Percentiles rank a stretch among this genome's conserved stretches.
Conservation (phyloP, 1,140 invertebrate species). For the Apis cerana region DNA sequence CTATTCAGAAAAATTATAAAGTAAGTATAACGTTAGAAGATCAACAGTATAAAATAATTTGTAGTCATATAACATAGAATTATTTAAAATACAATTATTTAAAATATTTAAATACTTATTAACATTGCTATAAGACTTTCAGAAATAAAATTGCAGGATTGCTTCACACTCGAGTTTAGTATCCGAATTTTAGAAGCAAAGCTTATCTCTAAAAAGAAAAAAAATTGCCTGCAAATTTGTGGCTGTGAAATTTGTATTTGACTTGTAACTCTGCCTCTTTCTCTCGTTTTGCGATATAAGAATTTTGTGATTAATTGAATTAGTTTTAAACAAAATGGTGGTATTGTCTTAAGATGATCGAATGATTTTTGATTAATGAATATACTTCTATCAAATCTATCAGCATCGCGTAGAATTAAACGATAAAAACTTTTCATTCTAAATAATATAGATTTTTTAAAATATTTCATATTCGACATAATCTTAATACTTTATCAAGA, state of each 20-base stretch:
- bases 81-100: background rate
- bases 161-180: background rate
- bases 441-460: background rate
- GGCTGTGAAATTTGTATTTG: conserved; percentile 57
- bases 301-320: background rate
- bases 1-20: background rate
- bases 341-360: background rate
- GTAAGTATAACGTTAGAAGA: background rate
- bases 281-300: conserved; percentile 7
- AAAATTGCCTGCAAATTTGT: conserved; percentile 25
- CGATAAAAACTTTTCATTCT: background rate
- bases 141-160: background rate
- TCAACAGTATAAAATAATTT: background rate
- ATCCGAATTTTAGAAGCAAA: background rate
- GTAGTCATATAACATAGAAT: conserved; percentile 3
- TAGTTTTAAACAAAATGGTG: background rate
- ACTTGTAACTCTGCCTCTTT: conserved; percentile 17
- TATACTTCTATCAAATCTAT: background rate
- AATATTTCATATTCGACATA: background rate
- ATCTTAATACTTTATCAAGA: background rate
- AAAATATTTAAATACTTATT: background rate
- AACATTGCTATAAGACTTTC: background rate
- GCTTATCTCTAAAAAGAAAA: background rate
- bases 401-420: conserved; percentile 13
- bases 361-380: background rate